Percentiles rank a stretch among this genome's conserved stretches.
These are phyloP conservation scores for Ellobium chinense DNA, from an alignment of 2,888 invertebrate species.

Conservation along the genomic window DNA sequence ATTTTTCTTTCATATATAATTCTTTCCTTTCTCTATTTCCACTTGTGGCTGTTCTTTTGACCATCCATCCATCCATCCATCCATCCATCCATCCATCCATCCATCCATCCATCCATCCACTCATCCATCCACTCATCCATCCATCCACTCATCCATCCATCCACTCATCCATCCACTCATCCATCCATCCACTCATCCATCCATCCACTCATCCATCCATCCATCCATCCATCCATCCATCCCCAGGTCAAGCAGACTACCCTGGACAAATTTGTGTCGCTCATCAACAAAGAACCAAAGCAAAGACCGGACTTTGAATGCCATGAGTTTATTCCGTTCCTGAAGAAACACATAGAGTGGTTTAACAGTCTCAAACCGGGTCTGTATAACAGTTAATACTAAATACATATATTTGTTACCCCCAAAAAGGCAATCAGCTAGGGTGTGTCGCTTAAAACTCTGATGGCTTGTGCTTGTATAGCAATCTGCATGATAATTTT, in stretches of 20 bases:
- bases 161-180: neutral
- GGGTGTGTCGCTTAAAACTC: no score
- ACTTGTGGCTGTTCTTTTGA: neutral
- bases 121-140: neutral
- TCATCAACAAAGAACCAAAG: conserved; percentile 65
- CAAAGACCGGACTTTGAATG: conserved; percentile 68
- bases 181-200: neutral
- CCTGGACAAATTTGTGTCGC: conserved; percentile 68
- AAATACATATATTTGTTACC: no score
- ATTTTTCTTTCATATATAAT: neutral
- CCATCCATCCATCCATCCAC: neutral
- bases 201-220: neutral
- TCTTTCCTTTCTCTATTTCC: neutral
- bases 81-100: neutral
- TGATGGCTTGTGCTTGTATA: no score
- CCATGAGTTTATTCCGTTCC: conserved; percentile 69
- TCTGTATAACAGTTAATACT: no score
- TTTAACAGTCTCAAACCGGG: conserved; percentile 68
- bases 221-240: neutral
- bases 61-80: neutral
- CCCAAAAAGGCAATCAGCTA: no score
- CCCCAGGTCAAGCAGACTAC: conserved; percentile 11
- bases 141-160: no score
- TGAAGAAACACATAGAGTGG: conserved; percentile 69
- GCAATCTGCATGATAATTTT: no score